These are phyloP conservation scores for Nesometra sesokonis DNA, from an alignment of 35 echinoderm and acorn worm species.

Conservation along the genomic window DNA sequence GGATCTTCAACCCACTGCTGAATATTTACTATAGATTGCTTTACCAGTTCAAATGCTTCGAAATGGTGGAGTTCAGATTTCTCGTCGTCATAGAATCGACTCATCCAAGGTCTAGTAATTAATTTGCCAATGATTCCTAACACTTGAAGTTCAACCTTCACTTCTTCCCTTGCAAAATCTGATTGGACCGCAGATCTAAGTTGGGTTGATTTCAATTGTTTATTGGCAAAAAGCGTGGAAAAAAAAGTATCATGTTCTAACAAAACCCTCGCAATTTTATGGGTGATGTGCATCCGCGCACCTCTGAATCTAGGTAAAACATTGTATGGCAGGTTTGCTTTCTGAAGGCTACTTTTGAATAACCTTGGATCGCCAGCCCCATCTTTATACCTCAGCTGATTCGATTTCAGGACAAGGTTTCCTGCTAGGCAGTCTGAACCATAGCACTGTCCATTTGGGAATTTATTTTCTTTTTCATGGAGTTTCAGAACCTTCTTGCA, in stretches of 20 bases:
- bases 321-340: conserved; percentile 11
- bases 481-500: neutral
- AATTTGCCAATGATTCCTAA: neutral
- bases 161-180: neutral
- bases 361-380: too few relatives aligned
- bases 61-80: neutral
- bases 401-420: neutral
- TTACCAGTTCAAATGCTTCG: neutral
- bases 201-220: neutral
- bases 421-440: neutral
- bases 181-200: neutral
- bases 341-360: conserved; percentile 17
- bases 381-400: neutral
- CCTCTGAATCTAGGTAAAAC: conserved; percentile 28
- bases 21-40: neutral
- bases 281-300: conserved; percentile 22
- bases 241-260: conserved; percentile 20
- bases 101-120: neutral
- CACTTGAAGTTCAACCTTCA: neutral
- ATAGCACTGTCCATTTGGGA: neutral
- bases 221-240: neutral
- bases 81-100: neutral
- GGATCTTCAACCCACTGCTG: neutral
- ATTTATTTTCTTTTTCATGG: neutral
- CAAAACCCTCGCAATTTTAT: conserved; percentile 31